Evolutionary conservation across 2,113 vertebrate species (phyloP).

Genomic region (Chitala chitala): DNA sequence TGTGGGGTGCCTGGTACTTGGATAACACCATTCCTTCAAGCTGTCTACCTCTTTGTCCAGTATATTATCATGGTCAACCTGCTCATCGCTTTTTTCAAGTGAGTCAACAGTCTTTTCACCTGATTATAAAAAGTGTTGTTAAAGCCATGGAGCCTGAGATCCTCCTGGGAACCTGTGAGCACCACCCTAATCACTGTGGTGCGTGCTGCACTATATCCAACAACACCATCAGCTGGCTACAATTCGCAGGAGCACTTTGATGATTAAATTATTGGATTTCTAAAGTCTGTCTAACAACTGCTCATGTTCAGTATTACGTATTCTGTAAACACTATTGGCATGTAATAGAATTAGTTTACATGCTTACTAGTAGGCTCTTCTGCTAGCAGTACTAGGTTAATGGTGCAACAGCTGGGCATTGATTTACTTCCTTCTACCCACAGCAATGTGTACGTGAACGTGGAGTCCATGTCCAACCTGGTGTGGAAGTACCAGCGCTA

Average conservation of each 20-base stretch:
- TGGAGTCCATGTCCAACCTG: conserved; percentile 95
- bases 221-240: neutral
- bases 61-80: conserved; percentile 99
- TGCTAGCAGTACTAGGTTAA: no score
- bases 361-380: no score
- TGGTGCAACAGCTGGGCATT: no score
- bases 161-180: neutral
- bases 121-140: no score
- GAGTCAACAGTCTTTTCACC: conserved; percentile 44
- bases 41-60: conserved; percentile 99
- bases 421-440: conserved; percentile 45
- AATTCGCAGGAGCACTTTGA: neutral
- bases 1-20: conserved; percentile 80
- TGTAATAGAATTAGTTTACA: no score
- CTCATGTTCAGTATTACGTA: neutral
- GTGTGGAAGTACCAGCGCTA: conserved; percentile 99
- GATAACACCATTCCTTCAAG: conserved; percentile 91
- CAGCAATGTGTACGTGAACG: conserved; percentile 96
- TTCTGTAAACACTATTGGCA: no score
- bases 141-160: no score
- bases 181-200: no score
- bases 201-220: neutral
- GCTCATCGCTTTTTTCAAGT: conserved; percentile 99
- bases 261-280: neutral
- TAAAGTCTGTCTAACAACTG: neutral